Conservation (phyloP, 2,113 vertebrate genomes). For the Phalacrocorax carbo region DNA sequence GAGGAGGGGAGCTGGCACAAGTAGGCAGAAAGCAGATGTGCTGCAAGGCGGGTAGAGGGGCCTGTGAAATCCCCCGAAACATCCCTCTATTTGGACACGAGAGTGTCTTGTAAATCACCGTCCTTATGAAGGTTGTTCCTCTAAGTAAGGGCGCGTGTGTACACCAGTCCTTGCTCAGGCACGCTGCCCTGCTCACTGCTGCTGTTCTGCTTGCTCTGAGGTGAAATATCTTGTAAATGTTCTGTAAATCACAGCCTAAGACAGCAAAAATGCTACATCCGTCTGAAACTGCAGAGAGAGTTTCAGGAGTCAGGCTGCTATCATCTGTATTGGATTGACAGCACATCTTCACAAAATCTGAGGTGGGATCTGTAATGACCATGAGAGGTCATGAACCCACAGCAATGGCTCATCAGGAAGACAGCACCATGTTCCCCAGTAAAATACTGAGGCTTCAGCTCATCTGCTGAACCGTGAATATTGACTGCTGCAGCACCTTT, state of each 20-base stretch:
- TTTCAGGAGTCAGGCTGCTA: neutral
- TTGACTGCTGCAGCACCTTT: neutral
- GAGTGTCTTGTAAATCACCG: neutral
- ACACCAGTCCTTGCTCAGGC: neutral
- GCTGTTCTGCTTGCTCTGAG: neutral
- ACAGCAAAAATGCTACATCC: neutral
- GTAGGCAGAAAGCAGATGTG: neutral
- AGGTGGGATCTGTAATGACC: neutral
- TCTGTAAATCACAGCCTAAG: slow-evolving; percentile 19
- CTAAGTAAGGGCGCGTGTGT: rapidly evolving
- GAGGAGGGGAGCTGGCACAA: neutral
- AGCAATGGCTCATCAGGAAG: neutral
- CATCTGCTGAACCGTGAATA: neutral
- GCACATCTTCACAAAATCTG: neutral
- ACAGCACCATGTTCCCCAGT: neutral
- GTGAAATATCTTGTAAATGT: neutral
- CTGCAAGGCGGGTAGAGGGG: neutral
- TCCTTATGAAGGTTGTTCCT: neutral
- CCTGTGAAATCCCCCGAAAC: neutral
- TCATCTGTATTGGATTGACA: neutral
- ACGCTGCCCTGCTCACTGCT: rapidly evolving
- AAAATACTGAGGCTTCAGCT: neutral
- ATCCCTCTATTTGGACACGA: neutral
- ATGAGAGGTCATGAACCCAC: neutral
- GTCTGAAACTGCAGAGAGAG: neutral